phyloP scores from a whole-genome alignment of 1,140 invertebrate species.

The Drosophila virilis region DNA sequence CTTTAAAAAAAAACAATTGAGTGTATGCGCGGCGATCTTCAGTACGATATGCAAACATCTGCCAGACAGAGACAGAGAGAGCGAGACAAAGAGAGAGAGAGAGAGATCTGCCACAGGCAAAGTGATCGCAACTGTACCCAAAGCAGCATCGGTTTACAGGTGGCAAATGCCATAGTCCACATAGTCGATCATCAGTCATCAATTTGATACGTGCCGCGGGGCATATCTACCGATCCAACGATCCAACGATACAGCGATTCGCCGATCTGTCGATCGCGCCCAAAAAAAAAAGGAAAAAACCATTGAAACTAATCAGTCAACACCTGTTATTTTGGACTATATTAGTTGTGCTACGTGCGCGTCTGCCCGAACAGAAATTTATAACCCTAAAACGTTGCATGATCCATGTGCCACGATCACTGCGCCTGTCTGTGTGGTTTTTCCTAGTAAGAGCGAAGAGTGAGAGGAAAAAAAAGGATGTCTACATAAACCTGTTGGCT shows the following conservation, averaged over 20 bases:
- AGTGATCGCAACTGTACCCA: constrained; percentile 38
- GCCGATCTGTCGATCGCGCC: constrained; percentile 7
- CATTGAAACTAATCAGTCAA: constrained; percentile 70
- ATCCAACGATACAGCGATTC: neutral
- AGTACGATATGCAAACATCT: constrained; percentile 74
- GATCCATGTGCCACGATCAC: constrained; percentile 14
- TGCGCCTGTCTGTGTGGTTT: constrained; percentile 23
- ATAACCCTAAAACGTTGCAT: constrained; percentile 33
- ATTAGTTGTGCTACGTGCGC: constrained; percentile 57
- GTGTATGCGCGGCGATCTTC: constrained; percentile 49
- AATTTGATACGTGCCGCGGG: constrained; percentile 67
- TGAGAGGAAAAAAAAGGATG: constrained; percentile 32
- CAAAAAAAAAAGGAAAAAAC: constrained; percentile 24
- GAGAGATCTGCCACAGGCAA: neutral
- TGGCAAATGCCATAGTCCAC: constrained; percentile 1
- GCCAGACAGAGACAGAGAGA: constrained; percentile 15
- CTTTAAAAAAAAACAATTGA: constrained; percentile 48
- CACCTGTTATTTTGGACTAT: constrained; percentile 76
- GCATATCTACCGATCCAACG: neutral
- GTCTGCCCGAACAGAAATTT: constrained; percentile 14
- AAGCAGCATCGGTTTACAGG: constrained; percentile 22
- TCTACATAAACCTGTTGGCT: constrained; percentile 60
- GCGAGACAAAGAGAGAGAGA: too few relatives aligned
- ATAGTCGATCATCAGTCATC: constrained; percentile 41
- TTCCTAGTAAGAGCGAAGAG: constrained; percentile 29